Evolutionary conservation across 2,797 vertebrate genomes (phyloP), one percentile per base, ranked within the genome.

Genomic region (Steatocranus sp.): DNA sequence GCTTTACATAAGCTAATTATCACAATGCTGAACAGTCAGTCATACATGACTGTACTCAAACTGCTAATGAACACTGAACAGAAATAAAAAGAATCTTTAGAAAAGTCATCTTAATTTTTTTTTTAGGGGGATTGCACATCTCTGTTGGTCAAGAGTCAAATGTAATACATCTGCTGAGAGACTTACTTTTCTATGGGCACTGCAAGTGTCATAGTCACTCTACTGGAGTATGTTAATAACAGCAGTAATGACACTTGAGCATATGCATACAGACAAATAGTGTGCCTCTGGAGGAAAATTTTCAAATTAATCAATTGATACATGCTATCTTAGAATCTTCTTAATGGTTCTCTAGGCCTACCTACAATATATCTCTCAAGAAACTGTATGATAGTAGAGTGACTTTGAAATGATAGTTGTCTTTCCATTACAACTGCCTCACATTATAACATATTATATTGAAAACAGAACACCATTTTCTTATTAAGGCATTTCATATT

Each of bases 91-190:
- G 36, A 56, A 20, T 58, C 54, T 78, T 76, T 25, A 66, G 66
- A 7, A 84, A 48, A 85, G 61, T 73, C 51, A 7, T 17, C 18
- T 58, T 58, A 68, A 82, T 56, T 56, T 56, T 48, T 25, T 50
- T 78, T 91, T 84, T 2, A 34, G 80, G 80, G 76, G 14, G 81
- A 75, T 73, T 83, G 25, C 41, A 36, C 84, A 34, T 23, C 51
- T 86, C 70, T 70, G 25, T 75, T 83, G 77, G 79, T 83, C 77
- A 89, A 82, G 61, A 87, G 75, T 85, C 75, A 87, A 81, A 80
- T 79, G 50, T 73, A 86, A 86, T 83, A 87, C 51, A 84, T 82
- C 86, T 68, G 56, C 14, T 63, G 68, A 73, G 32, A 80, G 56
- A 18, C 49, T 23, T 56, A 14, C 63, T 86, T 85, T 78, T 89